Base-by-base conservation (phyloP, 2,113 vertebrate genomes). In the Scortum barcoo region DNA sequence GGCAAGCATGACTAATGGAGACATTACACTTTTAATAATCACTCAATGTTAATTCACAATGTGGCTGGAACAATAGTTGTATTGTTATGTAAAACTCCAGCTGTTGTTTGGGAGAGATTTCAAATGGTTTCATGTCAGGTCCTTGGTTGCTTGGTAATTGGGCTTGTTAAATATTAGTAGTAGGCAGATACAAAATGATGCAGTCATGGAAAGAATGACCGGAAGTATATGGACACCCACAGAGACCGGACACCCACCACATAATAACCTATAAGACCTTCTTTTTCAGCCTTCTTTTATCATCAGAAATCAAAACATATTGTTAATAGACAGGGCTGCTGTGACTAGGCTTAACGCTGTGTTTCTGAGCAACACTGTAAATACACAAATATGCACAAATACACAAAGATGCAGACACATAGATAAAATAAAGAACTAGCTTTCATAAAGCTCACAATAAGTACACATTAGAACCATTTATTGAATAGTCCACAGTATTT, bases 11-110 rank as follows among this genome's bases (percentile, higher is more conserved):
- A 60, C 72, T 61, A 72, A 84, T 70, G 69, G 40, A 78, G 75
- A 73, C 76, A 70, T 63, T 33, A 42, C 61, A 65, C 60, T 36
- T 74, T 78, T 69, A 78, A 72, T 78, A 80, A 81, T 76, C 17
- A 71, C 56, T 65, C 3, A 12, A 2, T 73, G 51, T 63, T 54
- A 36, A 42, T 61, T 48, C 24, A 74, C 33, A 70, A 51, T 62
- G 70, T 79, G 76, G n/a, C 19, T 9, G 60, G 51, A 63, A 46
- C 65, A 20, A 71, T 19, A 24, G 14, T 11, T 19, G 42, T 65
- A 76, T 78, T 69, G 42, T 87, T 62, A 44, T 62, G 62, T 50
- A 81, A 87, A 75, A 72, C 1, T 58, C 9, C 30, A 56, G 28
- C 76, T 57, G 30, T 19, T 60, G 24, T 60, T 48, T 46, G 0